These are phyloP conservation scores for Agapostemon virescens DNA, from an alignment of 2,888 invertebrate genomes.

Conservation along the genomic window DNA sequence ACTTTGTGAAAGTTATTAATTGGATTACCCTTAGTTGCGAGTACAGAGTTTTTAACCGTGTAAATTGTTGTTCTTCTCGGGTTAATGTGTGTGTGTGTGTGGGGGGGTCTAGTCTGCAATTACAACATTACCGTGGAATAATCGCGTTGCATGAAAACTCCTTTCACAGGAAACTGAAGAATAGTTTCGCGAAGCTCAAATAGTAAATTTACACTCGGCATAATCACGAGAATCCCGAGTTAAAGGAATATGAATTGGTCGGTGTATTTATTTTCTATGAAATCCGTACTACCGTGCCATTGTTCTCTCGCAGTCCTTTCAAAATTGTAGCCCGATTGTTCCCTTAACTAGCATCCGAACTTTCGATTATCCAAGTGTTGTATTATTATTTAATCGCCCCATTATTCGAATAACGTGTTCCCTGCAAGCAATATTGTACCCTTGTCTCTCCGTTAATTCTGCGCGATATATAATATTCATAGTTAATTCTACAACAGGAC, in stretches of 20 bases:
- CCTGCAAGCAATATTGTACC: conserved; percentile 28
- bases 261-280: conserved; percentile 23
- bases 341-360: conserved; percentile 29
- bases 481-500: conserved; percentile 28
- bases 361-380: conserved; percentile 32
- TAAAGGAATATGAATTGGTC: conserved; percentile 16
- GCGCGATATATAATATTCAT: conserved; percentile 1
- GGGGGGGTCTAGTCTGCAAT: too few species aligned
- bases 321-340: conserved; percentile 25
- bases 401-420: conserved; percentile 43
- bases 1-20: too few species aligned
- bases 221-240: not conserved
- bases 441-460: conserved; percentile 22
- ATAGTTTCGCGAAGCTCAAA: not conserved
- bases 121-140: too few species aligned
- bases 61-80: too few species aligned
- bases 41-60: too few species aligned
- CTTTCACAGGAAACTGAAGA: too few species aligned
- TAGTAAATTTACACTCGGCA: not conserved
- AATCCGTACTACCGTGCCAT: conserved; percentile 34
- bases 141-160: too few species aligned
- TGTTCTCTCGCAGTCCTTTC: conserved; percentile 36
- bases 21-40: too few species aligned
- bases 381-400: conserved; percentile 34
- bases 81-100: too few species aligned